These are phyloP conservation scores for Litoditis marina DNA, from an alignment of 2,888 invertebrate species.

Conservation along the genomic window DNA sequence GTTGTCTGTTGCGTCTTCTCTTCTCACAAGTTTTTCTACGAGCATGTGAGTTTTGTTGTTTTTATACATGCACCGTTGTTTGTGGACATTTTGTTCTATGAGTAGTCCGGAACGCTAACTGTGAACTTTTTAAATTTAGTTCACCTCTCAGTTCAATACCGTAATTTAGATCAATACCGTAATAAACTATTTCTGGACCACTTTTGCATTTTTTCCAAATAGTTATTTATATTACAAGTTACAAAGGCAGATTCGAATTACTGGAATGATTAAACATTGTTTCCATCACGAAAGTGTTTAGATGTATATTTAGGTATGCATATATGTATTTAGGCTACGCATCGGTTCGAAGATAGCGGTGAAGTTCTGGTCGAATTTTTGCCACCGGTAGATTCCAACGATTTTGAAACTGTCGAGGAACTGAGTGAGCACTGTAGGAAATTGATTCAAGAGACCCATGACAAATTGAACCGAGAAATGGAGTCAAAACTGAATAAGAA, in stretches of 20 bases:
- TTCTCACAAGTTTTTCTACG: slow-evolving; percentile 72
- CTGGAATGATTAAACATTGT: too few species aligned
- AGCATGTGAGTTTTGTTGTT: slow-evolving; percentile 40
- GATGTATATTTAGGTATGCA: too few species aligned
- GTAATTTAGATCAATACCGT: too few species aligned
- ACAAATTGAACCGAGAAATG: slow-evolving; percentile 12
- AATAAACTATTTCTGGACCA: too few species aligned
- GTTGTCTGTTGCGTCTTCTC: slow-evolving; percentile 86
- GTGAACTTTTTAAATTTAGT: too few species aligned
- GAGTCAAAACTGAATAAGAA: slow-evolving; percentile 4
- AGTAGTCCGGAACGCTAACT: too few species aligned
- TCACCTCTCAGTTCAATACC: too few species aligned
- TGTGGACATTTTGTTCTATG: too few species aligned
- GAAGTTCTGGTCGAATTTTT: slow-evolving; percentile 36
- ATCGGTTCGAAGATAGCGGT: slow-evolving; percentile 32
- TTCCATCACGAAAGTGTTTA: too few species aligned
- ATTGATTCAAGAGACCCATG: slow-evolving; percentile 26
- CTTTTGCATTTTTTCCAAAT: too few species aligned
- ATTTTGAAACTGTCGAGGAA: slow-evolving; percentile 42
- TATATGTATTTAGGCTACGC: slow-evolving; percentile 34
- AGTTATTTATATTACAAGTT: too few species aligned
- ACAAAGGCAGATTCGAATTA: too few species aligned
- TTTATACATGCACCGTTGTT: neutral
- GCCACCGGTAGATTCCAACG: slow-evolving; percentile 33
- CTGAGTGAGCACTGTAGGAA: slow-evolving; percentile 36